phyloP scores from a whole-genome alignment of 2,888 invertebrate genomes.

The Hirtodrosophila trivittata region DNA sequence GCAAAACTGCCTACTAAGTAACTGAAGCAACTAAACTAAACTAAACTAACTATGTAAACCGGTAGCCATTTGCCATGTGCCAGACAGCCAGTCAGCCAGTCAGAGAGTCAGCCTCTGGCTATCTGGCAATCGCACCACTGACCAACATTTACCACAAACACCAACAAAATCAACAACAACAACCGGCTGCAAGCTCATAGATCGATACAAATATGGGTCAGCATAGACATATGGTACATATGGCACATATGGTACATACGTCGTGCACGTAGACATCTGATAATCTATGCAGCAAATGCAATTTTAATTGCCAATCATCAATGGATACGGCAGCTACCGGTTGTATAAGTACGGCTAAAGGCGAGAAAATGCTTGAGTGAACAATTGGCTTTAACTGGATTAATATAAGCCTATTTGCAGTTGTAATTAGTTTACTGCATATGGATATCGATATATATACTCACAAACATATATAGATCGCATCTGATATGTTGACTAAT shows the following conservation, averaged over 20 bases:
- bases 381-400: too few species aligned
- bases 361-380: constrained; percentile 7
- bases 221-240: too few species aligned
- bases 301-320: constrained; percentile 74
- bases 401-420: too few species aligned
- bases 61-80: constrained; percentile 45
- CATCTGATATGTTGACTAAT: too few species aligned
- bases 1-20: constrained; percentile 25
- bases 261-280: constrained; percentile 61
- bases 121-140: constrained; percentile 66
- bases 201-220: constrained; percentile 63
- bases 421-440: too few species aligned
- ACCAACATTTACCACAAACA: constrained; percentile 59
- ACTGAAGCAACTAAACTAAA: constrained; percentile 12
- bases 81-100: neutral
- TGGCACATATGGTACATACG: neutral
- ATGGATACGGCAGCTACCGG: constrained; percentile 16
- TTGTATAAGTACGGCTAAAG: constrained; percentile 45
- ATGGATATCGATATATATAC: too few species aligned
- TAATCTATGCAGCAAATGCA: constrained; percentile 56
- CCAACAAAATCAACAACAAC: too few species aligned
- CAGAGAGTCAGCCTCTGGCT: constrained; percentile 2
- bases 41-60: constrained; percentile 33
- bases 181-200: constrained; percentile 35
- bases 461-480: too few species aligned